phyloP scores from a whole-genome alignment of 1,140 invertebrate genomes.

The Propsilocerus akamusi region DNA sequence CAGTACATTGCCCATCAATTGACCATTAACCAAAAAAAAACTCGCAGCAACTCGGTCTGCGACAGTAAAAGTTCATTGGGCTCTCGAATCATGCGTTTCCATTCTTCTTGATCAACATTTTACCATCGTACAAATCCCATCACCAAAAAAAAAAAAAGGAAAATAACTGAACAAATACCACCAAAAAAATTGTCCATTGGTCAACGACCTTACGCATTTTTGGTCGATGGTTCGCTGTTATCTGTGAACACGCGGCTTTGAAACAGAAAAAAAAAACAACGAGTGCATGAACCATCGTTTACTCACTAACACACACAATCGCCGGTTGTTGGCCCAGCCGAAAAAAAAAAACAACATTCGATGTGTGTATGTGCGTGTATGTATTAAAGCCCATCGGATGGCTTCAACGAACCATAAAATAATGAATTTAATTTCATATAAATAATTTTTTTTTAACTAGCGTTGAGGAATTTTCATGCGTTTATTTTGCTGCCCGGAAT shows the following conservation, averaged over 20 bases:
- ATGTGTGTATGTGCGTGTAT: background rate
- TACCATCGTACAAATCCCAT: too few species aligned
- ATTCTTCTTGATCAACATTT: too few species aligned
- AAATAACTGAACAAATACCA: background rate
- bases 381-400: background rate
- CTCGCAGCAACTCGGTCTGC: too few species aligned
- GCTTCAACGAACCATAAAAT: slow-evolving; percentile 2
- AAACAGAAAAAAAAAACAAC: too few species aligned
- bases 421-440: slow-evolving; percentile 3
- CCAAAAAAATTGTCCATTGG: background rate
- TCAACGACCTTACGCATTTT: slow-evolving; percentile 1
- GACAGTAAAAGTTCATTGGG: too few species aligned
- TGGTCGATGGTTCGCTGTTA: background rate
- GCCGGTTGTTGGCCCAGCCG: too few species aligned
- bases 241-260: too few species aligned
- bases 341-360: background rate
- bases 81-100: too few species aligned
- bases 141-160: background rate
- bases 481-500: too few species aligned
- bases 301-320: too few species aligned
- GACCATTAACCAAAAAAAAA: too few species aligned
- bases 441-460: background rate
- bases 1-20: too few species aligned
- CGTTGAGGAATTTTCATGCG: background rate
- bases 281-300: slow-evolving; percentile 1